Evolutionary conservation across 2,113 vertebrate species (phyloP), one percentile per base, ranked within the genome.

Genomic region (Gnathonemus longibarbis): DNA sequence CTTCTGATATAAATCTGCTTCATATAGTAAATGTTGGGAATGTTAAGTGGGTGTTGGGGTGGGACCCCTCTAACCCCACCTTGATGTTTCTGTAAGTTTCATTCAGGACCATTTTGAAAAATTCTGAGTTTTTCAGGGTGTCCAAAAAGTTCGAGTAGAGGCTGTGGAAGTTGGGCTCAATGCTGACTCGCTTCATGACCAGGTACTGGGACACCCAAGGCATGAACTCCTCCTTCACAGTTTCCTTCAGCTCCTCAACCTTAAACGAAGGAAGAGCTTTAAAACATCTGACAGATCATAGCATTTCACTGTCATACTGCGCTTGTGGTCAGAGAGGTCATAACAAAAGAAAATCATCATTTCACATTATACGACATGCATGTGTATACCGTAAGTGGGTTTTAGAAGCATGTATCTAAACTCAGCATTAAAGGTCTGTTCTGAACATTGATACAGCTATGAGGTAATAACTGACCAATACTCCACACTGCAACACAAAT

Each of bases 71-170:
- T 19, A 53, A 6, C 58, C 94, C 92, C 92, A 99, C 98, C 97
- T 99, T 99, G 91, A 99, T 99, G 91, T 99, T 99, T 93, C 98
- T 97, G 93, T 99, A 99, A 0, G 98, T 99, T 93, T 99, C 98
- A 89, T 94, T 98, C 56, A 99, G 95, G 94, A 99, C 98, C 98
- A 99, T 99, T 94, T 99, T 99, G 92, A 99, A 99, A 95, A 99
- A 99, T 86, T 99, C 98, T 0, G 97, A 97, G 94, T 99, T 98
- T 92, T 99, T 99, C 35, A 99, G 95, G 0, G 98, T 99, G 91
- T 99, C 98, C 90, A 99, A 94, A 89, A 99, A 99, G 93, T 99
- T 99, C 1, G 98, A 99, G 94, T 99, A 99, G 0, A 99, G 95
- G 90, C 98, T 98, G 93, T 99, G 98, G 92, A 99, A 99, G 91